These are phyloP conservation scores for Chironex yamaguchii DNA, from an alignment of 30 jellyfish, hydroid and myxozoan species.

Conservation along the genomic window DNA sequence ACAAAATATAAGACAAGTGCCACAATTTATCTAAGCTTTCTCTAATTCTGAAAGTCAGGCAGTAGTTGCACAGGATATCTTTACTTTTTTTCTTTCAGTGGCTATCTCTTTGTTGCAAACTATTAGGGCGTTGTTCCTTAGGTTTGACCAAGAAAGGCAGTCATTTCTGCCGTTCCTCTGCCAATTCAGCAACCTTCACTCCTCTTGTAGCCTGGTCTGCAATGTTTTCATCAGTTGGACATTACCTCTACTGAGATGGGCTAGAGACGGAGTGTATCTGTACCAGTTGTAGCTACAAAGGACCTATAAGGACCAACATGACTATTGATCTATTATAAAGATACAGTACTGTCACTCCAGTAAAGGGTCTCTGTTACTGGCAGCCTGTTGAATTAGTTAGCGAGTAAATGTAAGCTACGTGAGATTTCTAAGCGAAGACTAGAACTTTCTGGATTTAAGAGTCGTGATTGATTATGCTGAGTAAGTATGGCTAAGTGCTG, in stretches of 20 bases:
- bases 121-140: conserved; percentile 45
- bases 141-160: conserved; percentile 15
- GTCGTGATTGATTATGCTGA: too few relatives aligned
- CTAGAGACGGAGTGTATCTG: conserved; percentile 22
- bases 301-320: conserved; percentile 14
- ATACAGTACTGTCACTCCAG: conserved; percentile 45
- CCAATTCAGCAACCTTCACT: conserved; percentile 11
- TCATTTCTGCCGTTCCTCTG: conserved; percentile 36
- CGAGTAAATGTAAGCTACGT: too few relatives aligned
- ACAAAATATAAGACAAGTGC: too few relatives aligned
- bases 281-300: conserved; percentile 59
- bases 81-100: too few relatives aligned
- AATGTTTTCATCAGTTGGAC: conserved; percentile 45
- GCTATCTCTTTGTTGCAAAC: too few relatives aligned
- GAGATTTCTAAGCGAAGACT: too few relatives aligned
- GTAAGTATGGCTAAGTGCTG: too few relatives aligned
- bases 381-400: too few relatives aligned
- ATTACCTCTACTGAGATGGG: conserved; percentile 45
- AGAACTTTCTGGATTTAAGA: too few relatives aligned
- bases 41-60: too few relatives aligned
- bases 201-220: conserved; percentile 60
- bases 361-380: conserved; percentile 24
- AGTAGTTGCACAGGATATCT: too few relatives aligned
- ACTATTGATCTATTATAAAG: conserved; percentile 23
- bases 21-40: too few relatives aligned